phyloP scores from a whole-genome alignment of 2,113 vertebrate genomes.

The Pagrus major region DNA sequence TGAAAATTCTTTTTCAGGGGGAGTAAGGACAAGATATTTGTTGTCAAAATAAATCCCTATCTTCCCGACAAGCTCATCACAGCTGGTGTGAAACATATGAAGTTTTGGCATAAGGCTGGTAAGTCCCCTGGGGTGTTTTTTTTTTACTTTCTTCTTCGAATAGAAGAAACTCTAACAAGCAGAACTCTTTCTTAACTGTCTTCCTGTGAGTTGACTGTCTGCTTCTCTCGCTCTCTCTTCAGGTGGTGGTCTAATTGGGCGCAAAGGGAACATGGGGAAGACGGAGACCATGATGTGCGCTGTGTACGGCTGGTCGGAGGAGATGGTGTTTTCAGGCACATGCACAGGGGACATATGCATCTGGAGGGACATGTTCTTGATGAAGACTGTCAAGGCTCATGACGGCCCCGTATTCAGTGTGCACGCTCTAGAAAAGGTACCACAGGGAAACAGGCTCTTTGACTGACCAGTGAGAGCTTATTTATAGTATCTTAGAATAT shows the following conservation, averaged over 20 bases:
- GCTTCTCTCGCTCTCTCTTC: constrained; percentile 42
- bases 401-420: constrained; percentile 98
- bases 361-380: constrained; percentile 97
- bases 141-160: constrained; percentile 17
- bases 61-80: constrained; percentile 97
- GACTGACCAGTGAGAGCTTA: not conserved
- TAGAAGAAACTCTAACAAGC: constrained; percentile 48
- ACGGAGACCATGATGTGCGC: constrained; percentile 98
- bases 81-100: constrained; percentile 97
- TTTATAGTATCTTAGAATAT: not conserved
- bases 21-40: constrained; percentile 99
- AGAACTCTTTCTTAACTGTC: constrained; percentile 32
- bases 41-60: constrained; percentile 96
- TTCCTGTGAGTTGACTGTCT: constrained; percentile 8
- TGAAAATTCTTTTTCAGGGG: constrained; percentile 87
- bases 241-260: constrained; percentile 97
- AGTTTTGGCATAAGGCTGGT: constrained; percentile 99
- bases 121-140: constrained; percentile 50
- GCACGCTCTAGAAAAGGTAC: constrained; percentile 97
- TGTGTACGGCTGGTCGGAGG: constrained; percentile 97
- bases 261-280: constrained; percentile 93
- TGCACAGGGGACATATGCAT: constrained; percentile 96
- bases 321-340: constrained; percentile 97
- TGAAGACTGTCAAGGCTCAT: constrained; percentile 98
- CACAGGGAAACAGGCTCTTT: not conserved